These are phyloP conservation scores for Calliscelio sp. DNA, from an alignment of 2,888 invertebrate genomes.

Conservation along the genomic window DNA sequence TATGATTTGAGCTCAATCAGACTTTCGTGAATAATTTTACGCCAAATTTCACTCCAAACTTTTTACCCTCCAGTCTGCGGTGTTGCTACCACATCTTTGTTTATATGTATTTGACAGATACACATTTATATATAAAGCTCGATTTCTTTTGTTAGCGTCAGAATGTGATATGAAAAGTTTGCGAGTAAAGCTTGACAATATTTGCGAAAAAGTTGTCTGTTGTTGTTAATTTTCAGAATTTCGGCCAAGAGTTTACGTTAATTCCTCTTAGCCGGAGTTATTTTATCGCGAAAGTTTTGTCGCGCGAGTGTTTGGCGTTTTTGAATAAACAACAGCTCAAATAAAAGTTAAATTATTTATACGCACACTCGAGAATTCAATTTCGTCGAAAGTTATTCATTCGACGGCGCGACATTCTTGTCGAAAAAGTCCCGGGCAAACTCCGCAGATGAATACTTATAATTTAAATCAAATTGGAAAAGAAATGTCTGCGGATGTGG, in stretches of 20 bases:
- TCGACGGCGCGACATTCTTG: too few relatives aligned
- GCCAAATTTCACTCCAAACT: constrained; percentile 84
- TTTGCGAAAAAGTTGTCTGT: too few relatives aligned
- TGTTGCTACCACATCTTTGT: constrained; percentile 13
- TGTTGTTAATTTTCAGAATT: too few relatives aligned
- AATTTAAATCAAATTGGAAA: constrained; percentile 57
- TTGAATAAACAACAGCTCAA: constrained; percentile 40
- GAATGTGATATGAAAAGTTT: too few relatives aligned
- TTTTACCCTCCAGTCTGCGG: constrained; percentile 73
- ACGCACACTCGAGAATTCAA: constrained; percentile 58
- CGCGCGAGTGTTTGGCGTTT: constrained; percentile 22
- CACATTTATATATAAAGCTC: too few relatives aligned
- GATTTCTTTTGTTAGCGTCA: too few relatives aligned
- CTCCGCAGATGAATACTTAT: constrained; percentile 59
- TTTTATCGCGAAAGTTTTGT: constrained; percentile 40
- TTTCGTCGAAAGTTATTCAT: constrained; percentile 51
- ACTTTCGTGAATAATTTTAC: constrained; percentile 85
- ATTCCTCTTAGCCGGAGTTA: constrained; percentile 40
- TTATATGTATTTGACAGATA: constrained; percentile 20
- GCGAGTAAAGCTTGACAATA: too few relatives aligned
- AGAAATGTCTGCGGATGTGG: constrained; percentile 32
- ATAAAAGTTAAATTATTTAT: constrained; percentile 53
- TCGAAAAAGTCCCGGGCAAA: constrained; percentile 34
- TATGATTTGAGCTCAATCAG: constrained; percentile 83
- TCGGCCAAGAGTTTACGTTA: constrained; percentile 38